A percentile compares a stretch with the other conserved stretches of the same genome.
These are phyloP conservation scores for Aquatica leii DNA, from an alignment of 2,888 invertebrate genomes.

Conservation along the genomic window DNA sequence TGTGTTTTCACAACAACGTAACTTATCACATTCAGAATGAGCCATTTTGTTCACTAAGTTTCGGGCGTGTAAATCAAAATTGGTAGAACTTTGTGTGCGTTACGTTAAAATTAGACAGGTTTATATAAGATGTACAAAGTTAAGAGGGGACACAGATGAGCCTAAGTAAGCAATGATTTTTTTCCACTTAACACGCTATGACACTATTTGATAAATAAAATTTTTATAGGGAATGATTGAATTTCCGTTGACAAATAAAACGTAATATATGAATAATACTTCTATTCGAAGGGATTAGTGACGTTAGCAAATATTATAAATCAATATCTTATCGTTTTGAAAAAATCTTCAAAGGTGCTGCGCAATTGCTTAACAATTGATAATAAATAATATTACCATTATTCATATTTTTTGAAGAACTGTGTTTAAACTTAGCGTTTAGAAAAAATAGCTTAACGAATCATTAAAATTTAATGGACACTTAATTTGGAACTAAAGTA, in stretches of 20 bases:
- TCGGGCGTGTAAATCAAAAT: background rate
- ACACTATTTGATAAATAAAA: background rate
- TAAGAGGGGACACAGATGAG: background rate
- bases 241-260: background rate
- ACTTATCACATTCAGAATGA: slow-evolving; percentile 8
- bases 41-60: slow-evolving; percentile 11
- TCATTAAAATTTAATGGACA: too few relatives aligned
- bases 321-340: too few relatives aligned
- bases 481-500: too few relatives aligned
- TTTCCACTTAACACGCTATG: background rate
- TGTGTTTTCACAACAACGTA: background rate
- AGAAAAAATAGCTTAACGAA: too few relatives aligned
- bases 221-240: background rate
- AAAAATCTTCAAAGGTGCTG: too few relatives aligned
- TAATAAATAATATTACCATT: too few relatives aligned
- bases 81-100: background rate
- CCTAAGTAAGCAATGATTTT: slow-evolving; percentile 3
- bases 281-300: too few relatives aligned
- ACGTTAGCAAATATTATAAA: too few relatives aligned
- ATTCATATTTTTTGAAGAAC: too few relatives aligned
- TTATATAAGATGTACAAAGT: slow-evolving; percentile 3
- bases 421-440: too few relatives aligned
- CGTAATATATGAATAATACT: too few relatives aligned
- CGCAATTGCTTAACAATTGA: too few relatives aligned
- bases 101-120: slow-evolving; percentile 8